These are phyloP conservation scores for Apus apus DNA, from an alignment of 2,113 vertebrate genomes.

Conservation along the genomic window DNA sequence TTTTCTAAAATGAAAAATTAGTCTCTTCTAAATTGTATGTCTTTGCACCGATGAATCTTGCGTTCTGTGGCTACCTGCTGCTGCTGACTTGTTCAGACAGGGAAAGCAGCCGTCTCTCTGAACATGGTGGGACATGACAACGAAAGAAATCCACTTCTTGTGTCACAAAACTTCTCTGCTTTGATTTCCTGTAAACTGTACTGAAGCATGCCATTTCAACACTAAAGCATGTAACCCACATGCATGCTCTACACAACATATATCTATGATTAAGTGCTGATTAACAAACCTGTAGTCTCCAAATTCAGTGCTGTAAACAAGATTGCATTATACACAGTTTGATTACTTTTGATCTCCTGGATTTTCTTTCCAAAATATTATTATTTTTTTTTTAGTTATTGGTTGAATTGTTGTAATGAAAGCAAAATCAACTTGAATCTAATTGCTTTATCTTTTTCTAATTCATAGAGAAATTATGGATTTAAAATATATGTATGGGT, in stretches of 20 bases:
- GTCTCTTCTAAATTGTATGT: slow-evolving; percentile 28
- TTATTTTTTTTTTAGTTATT: neutral
- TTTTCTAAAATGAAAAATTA: slow-evolving; percentile 39
- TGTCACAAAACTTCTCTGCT: slow-evolving; percentile 23
- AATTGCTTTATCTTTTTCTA: neutral
- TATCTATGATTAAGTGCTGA: slow-evolving; percentile 4
- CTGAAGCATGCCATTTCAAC: slow-evolving; percentile 70
- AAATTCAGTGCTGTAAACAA: neutral
- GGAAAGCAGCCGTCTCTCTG: neutral
- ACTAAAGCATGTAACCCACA: slow-evolving; percentile 56
- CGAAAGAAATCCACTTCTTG: slow-evolving; percentile 14
- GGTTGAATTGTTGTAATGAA: neutral
- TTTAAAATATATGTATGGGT: neutral
- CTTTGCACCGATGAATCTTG: slow-evolving; percentile 44
- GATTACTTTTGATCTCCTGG: neutral
- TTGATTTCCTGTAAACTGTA: slow-evolving; percentile 58
- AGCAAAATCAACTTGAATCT: neutral
- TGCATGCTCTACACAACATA: slow-evolving; percentile 62
- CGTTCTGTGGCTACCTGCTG: slow-evolving; percentile 68
- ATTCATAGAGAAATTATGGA: neutral
- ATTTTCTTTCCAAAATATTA: neutral
- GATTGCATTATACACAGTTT: neutral
- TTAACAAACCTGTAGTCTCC: slow-evolving; percentile 18
- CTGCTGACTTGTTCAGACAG: slow-evolving; percentile 62
- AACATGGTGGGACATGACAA: neutral